Evolutionary conservation across 2,113 vertebrate genomes (phyloP).

Genomic region (Charadrius vociferus): DNA sequence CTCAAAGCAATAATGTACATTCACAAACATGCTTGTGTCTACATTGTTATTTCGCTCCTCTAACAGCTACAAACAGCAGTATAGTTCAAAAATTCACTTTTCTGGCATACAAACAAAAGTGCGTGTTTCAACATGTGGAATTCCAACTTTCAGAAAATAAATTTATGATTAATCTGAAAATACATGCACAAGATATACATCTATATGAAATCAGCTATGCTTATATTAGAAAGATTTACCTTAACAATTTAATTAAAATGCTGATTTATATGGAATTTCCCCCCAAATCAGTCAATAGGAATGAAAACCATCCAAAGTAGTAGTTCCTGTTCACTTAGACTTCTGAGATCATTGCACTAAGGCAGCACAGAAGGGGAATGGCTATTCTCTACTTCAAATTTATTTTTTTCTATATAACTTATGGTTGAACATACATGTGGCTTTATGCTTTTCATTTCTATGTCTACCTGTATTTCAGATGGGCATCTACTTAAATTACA

Average conservation of each 20-base stretch:
- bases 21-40: not conserved
- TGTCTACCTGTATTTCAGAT: not conserved
- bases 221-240: not conserved
- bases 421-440: not conserved
- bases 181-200: slow-evolving; percentile 8
- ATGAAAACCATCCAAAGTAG: not conserved
- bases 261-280: slow-evolving; percentile 30
- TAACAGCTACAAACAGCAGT: not conserved
- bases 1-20: not conserved
- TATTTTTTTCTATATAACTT: not conserved
- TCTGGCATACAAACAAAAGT: not conserved
- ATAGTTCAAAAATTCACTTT: slow-evolving; percentile 9
- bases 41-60: not conserved
- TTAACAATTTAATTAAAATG: slow-evolving; percentile 40
- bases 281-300: not conserved
- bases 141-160: slow-evolving; percentile 52
- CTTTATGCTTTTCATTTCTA: not conserved
- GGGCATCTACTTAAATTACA: not conserved
- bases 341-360: not conserved
- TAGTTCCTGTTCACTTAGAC: not conserved
- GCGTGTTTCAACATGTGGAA: slow-evolving; percentile 9
- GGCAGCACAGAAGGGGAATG: not conserved
- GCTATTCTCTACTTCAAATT: not conserved
- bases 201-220: not conserved
- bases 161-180: slow-evolving; percentile 50